Evolutionary conservation across 2,113 vertebrate species (phyloP).

Genomic region (Seriola aureovittata): DNA sequence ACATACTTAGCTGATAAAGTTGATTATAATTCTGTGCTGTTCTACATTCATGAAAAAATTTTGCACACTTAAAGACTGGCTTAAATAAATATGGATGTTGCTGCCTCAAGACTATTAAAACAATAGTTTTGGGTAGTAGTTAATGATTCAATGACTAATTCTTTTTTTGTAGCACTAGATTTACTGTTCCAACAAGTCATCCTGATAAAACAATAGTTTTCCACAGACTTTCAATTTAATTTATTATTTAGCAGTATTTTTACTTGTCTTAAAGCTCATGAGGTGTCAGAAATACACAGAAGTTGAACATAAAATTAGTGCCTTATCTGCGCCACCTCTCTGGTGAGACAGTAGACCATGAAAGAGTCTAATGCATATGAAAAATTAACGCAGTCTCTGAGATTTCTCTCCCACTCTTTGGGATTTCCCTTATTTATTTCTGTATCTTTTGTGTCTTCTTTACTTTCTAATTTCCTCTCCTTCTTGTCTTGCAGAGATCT

Average conservation of each 20-base stretch:
- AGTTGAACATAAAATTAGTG: constrained; percentile 34
- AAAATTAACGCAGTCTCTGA: neutral
- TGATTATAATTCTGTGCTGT: neutral
- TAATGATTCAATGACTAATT: neutral
- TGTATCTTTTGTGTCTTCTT: neutral
- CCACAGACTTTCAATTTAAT: neutral
- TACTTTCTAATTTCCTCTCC: neutral
- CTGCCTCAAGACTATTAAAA: neutral
- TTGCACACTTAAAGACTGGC: neutral
- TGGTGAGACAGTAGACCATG: neutral
- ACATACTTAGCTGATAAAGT: neutral
- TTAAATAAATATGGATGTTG: neutral
- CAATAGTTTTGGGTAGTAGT: neutral
- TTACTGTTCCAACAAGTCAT: neutral
- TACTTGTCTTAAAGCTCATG: constrained; percentile 2
- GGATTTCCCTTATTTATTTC: constrained; percentile 27
- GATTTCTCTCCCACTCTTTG: constrained; percentile 16
- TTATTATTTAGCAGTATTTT: constrained; percentile 15
- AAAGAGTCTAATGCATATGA: constrained; percentile 6
- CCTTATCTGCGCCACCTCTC: neutral
- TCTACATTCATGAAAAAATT: neutral
- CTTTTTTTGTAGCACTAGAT: neutral
- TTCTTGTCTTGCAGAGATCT: constrained; percentile 5
- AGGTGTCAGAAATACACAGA: constrained; percentile 19
- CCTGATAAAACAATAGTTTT: neutral